Base-by-base conservation (phyloP, 2,888 invertebrate species). In the Eudasyphora cyanicolor region DNA sequence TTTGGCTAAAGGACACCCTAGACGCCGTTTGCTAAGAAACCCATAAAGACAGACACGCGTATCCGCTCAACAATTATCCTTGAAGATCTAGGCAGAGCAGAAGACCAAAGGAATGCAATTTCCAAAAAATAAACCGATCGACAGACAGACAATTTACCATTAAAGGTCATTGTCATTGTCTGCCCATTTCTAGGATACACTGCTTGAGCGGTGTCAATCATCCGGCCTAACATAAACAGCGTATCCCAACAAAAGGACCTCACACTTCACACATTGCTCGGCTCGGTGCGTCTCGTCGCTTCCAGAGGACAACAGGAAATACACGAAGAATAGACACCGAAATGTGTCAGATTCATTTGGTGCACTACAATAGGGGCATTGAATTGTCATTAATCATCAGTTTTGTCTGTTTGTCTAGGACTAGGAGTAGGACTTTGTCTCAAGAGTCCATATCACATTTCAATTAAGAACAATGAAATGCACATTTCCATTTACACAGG, bases 401-500 rank as follows among this genome's bases (percentile, higher is more conserved):
- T 51, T 29, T 19, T 2, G n/a, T 12, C 14, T 19, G 17, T 49
- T 38, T 32, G 19, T 21, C 10, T 54, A 35, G 4, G 5, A 32
- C 8, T 8, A 6, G 5, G 5, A 3, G 0, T 19, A n/a, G n/a
- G n/a, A 1, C 62, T 32, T 17, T 32, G 12, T 42, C 51, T 80
- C 35, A 75, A 45, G 64, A 71, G 45, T 51, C 12, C 10, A 35
- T 75, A 78, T 78, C 75, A 79, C 62, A 45, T 82, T 82, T 75
- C 78, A 54, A 71, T 35, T 67, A 67, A n/a, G n/a, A n/a, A n/a
- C n/a, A n/a, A n/a, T n/a, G n/a, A n/a, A n/a, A n/a, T n/a, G n/a
- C n/a, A n/a, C n/a, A n/a, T n/a, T n/a, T n/a, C n/a, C 60, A 38
- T 38, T 10, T 38, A 24, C 14, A 57, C 17, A 21, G 21, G 51